Conservation (phyloP, 1,140 invertebrate species). For the Samia ricini region DNA sequence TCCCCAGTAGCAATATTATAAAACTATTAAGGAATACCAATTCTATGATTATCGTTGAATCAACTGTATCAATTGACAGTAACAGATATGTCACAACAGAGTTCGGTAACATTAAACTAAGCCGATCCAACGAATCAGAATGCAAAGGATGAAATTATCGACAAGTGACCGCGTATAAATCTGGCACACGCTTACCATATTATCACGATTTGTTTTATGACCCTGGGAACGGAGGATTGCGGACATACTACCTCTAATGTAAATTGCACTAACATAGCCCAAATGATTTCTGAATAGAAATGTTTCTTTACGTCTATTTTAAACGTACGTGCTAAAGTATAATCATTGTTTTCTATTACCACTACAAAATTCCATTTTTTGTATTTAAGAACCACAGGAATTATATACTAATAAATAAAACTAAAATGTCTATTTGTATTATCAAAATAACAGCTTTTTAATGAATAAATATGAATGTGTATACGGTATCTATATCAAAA, state of each 20-base stretch:
- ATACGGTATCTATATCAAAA: no score
- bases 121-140: constrained; percentile 30
- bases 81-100: constrained; percentile 30
- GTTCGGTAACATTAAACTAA: constrained; percentile 25
- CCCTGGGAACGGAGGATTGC: constrained; percentile 33
- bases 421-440: no score
- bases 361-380: no score
- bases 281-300: neutral
- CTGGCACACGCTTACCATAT: constrained; percentile 40
- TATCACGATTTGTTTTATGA: constrained; percentile 40
- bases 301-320: neutral
- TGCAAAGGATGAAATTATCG: constrained; percentile 44
- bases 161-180: constrained; percentile 32
- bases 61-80: constrained; percentile 3
- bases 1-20: no score
- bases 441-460: no score
- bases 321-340: neutral
- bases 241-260: constrained; percentile 4
- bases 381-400: no score
- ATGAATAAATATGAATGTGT: no score
- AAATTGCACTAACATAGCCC: neutral
- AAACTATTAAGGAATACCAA: no score
- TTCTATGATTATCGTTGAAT: neutral
- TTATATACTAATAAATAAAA: no score
- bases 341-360: neutral